Conservation (phyloP, 37 sponge, comb jelly and placozoan species). For the Oscarella lobularis region DNA sequence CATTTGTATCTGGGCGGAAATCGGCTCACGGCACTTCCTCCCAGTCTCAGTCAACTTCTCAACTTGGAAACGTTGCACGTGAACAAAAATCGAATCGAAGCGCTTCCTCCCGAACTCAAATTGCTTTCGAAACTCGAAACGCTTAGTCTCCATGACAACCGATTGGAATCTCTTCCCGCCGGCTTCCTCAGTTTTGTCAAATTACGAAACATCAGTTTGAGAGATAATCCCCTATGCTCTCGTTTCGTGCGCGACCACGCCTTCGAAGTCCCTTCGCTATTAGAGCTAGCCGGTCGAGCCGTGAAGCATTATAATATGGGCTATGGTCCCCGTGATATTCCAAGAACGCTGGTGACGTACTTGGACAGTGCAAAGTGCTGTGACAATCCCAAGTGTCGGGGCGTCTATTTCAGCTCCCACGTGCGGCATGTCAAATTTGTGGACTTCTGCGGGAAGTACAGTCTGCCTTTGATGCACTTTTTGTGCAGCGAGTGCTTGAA, state of each 20-base stretch:
- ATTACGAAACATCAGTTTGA: conserved; percentile 59
- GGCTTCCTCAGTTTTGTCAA: conserved; percentile 43
- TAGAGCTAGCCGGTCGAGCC: conserved; percentile 42
- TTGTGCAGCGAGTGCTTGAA: conserved; percentile 46
- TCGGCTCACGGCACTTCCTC: conserved; percentile 36
- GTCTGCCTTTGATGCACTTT: conserved; percentile 80
- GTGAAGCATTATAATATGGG: conserved; percentile 35
- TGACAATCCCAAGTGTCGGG: conserved; percentile 73
- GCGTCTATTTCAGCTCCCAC: conserved; percentile 68
- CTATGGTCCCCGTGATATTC: conserved; percentile 29
- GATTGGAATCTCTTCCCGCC: conserved; percentile 59
- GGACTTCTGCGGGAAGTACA: conserved; percentile 91
- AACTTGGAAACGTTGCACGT: conserved; percentile 51
- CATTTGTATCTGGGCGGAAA: conserved; percentile 82
- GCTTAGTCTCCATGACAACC: conserved; percentile 69
- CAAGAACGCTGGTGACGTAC: conserved; percentile 24
- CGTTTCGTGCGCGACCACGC: conserved; percentile 56
- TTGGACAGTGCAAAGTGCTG: conserved; percentile 47
- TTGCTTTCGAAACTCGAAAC: conserved; percentile 55
- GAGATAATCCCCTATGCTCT: conserved; percentile 69
- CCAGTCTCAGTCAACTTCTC: conserved; percentile 30
- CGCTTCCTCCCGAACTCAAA: conserved; percentile 46
- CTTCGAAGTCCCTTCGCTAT: conserved; percentile 36
- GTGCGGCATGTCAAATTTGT: conserved; percentile 68
- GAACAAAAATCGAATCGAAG: conserved; percentile 61